Base-by-base conservation (phyloP, 2,888 invertebrate species). In the Pseudococcus viburni region DNA sequence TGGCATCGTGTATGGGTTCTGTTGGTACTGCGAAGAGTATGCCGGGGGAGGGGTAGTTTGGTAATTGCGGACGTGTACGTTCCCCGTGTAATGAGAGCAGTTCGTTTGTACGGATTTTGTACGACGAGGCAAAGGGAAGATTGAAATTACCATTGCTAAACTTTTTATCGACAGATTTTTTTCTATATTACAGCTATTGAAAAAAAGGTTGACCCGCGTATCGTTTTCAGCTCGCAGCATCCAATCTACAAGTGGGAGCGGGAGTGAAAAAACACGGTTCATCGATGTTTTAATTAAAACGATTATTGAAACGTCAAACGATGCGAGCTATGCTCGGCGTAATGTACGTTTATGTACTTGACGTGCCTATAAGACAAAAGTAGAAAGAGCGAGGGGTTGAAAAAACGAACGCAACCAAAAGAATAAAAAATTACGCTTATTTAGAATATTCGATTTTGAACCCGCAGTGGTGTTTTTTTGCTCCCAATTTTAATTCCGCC, bases 301-400 rank as follows among this genome's bases (percentile, higher is more conserved):
- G 80, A 80, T 80, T 80, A 80, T 80, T 11, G 80, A 42, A 80
- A 80, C 80, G 80, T 80, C 80, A 39, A 68, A 55, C 55, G 55
- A 33, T 33, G 26, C 12, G 55, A 55, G 17, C 55, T 17, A 33
- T 33, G 26, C 55, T 55, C 55, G 17, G 1, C 17, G 5, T 55
- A 15, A 17, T n/a, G 59, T 59, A 59, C 19, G 9, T 59, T 5
- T 59, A 19, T 19, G 6, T 19, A 59, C 59, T 19, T 9, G 6
- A 19, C 11, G 59, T 19, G 6, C 59, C 26, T 33, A 59, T 59
- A 51, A 46, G 8, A 46, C 7, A 46, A 8, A 1, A 8, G 46
- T 11, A 7, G 46, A 46, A 46, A 11, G 46, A 5, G 12, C 8
- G 46, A 46, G 5, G 46, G 51, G 17, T 12, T 51, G 51, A 1